Evolutionary conservation across 2,113 vertebrate species (phyloP).

Genomic region (Tychaedon coryphoeus): DNA sequence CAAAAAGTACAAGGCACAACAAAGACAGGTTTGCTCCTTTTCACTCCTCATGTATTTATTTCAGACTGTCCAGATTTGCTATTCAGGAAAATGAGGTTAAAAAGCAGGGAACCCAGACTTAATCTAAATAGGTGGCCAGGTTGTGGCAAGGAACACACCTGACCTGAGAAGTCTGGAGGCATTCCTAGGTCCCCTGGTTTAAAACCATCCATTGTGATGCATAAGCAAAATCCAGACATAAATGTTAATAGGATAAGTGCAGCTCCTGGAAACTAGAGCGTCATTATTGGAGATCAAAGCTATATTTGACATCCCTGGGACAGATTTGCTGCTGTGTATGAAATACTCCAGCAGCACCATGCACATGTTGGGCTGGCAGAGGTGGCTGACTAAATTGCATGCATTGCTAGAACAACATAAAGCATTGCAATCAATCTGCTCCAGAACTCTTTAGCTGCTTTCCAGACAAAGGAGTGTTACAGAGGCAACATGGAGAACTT

Average conservation of each 20-base stretch:
- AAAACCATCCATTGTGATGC: neutral
- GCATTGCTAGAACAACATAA: neutral
- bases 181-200: neutral
- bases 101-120: neutral
- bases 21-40: neutral
- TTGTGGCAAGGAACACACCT: neutral
- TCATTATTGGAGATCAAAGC: constrained; percentile 39
- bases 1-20: neutral
- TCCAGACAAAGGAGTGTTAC: neutral
- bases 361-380: neutral
- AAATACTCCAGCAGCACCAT: neutral
- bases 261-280: neutral
- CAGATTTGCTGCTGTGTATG: constrained; percentile 30
- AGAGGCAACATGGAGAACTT: neutral
- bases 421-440: neutral
- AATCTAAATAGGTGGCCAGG: neutral
- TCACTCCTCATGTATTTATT: neutral
- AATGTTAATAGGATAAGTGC: constrained; percentile 30
- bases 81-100: neutral
- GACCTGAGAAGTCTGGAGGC: neutral
- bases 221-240: constrained; percentile 36
- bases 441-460: neutral
- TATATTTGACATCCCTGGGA: neutral
- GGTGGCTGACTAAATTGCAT: neutral
- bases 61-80: neutral